phyloP scores from a whole-genome alignment of 2,888 invertebrate genomes.

The Adela reaumurella region DNA sequence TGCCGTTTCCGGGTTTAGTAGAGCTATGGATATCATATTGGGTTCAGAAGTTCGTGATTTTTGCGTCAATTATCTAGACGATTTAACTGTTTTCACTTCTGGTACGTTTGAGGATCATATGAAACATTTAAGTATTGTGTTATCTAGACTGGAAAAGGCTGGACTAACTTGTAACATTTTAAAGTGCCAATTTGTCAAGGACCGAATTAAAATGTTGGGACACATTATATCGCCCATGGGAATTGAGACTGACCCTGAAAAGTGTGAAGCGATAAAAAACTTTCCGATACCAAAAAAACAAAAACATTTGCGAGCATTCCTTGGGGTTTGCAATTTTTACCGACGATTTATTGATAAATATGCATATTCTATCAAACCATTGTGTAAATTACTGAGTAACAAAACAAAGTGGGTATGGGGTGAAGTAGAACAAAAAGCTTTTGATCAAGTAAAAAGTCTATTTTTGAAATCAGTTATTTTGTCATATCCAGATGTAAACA shows the following conservation, averaged over 20 bases:
- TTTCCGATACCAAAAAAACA: slow-evolving; percentile 16
- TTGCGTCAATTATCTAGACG: slow-evolving; percentile 11
- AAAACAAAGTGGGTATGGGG: neutral
- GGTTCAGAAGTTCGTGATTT: slow-evolving; percentile 7
- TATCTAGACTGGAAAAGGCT: slow-evolving; percentile 4
- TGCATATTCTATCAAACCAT: no score
- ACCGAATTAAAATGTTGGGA: slow-evolving; percentile 7
- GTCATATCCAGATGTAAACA: neutral
- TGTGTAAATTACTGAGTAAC: no score
- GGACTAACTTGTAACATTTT: slow-evolving; percentile 6
- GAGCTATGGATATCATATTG: slow-evolving; percentile 8
- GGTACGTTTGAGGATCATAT: slow-evolving; percentile 7
- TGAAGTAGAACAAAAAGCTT: neutral
- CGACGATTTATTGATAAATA: no score
- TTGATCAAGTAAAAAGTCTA: neutral
- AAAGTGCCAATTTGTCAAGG: slow-evolving; percentile 7
- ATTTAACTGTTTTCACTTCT: slow-evolving; percentile 5
- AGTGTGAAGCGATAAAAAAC: slow-evolving; percentile 13
- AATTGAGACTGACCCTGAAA: slow-evolving; percentile 8
- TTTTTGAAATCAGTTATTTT: neutral
- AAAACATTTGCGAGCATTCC: slow-evolving; percentile 8
- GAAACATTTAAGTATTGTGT: slow-evolving; percentile 5
- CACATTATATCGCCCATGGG: slow-evolving; percentile 5
- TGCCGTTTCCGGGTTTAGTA: slow-evolving; percentile 7
- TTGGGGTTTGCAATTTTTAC: no score